These are phyloP conservation scores for Champsocephalus gunnari DNA, from an alignment of 2,797 vertebrate species.

Conservation along the genomic window DNA sequence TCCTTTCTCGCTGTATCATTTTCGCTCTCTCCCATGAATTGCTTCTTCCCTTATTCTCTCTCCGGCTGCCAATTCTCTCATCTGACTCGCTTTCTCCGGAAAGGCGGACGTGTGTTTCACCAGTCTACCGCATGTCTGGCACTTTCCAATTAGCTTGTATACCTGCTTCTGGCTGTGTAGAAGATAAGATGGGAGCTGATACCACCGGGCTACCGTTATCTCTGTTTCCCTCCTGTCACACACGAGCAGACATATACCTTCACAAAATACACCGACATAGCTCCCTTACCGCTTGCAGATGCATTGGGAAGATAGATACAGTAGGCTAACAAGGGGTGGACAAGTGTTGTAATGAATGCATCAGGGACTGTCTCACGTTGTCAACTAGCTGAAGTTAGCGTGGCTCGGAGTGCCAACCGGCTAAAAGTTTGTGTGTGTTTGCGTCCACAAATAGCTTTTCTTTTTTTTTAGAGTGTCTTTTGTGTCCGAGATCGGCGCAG, in stretches of 20 bases:
- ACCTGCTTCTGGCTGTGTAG: constrained; percentile 80
- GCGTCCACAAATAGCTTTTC: constrained; percentile 29
- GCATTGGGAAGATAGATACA: constrained; percentile 55
- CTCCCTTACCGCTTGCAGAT: constrained; percentile 56
- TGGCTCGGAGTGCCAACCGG: constrained; percentile 16
- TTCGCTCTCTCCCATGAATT: constrained; percentile 47
- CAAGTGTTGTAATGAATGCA: constrained; percentile 76
- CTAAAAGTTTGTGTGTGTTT: constrained; percentile 19
- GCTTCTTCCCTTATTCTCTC: constrained; percentile 26
- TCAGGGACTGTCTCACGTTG: constrained; percentile 62
- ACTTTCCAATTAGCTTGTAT: constrained; percentile 85
- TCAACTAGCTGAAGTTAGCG: constrained; percentile 40
- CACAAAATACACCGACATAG: constrained; percentile 46
- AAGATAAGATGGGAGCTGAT: constrained; percentile 82
- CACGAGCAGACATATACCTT: constrained; percentile 67
- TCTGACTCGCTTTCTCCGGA: constrained; percentile 49
- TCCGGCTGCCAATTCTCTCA: constrained; percentile 54
- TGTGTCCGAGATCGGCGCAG: constrained; percentile 30
- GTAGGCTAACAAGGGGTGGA: constrained; percentile 63
- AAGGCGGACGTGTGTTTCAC: constrained; percentile 70
- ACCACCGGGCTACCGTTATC: constrained; percentile 75
- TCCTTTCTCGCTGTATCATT: constrained; percentile 61
- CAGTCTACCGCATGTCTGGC: constrained; percentile 68
- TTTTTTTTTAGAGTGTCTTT: background rate
- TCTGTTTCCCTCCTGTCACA: constrained; percentile 79